Percentiles rank a stretch among this genome's conserved stretches.
Evolutionary conservation across 2,797 vertebrate species (phyloP).

Genomic region (Paedocypris micromegethes): DNA sequence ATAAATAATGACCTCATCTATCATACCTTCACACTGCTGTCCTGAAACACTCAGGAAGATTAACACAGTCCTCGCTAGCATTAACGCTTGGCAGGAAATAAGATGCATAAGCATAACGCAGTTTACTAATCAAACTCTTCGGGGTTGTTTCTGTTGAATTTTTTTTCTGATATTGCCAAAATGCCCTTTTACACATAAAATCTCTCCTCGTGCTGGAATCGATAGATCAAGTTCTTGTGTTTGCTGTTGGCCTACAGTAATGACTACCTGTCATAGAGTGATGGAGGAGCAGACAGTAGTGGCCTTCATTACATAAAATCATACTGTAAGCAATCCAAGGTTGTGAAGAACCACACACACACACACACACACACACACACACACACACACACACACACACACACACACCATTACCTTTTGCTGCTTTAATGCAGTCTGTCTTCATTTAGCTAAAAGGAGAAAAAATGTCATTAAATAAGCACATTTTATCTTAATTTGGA

Average conservation of each 20-base stretch:
- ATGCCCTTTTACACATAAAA: background rate
- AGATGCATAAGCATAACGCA: slow-evolving; percentile 3
- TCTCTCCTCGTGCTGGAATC: slow-evolving; percentile 21
- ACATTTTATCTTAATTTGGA: slow-evolving; percentile 24
- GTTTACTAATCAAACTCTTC: slow-evolving; percentile 6
- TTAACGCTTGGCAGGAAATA: slow-evolving; percentile 20
- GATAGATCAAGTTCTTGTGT: slow-evolving; percentile 7
- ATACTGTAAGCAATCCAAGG: background rate
- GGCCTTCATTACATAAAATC: slow-evolving; percentile 8
- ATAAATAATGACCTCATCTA: slow-evolving; percentile 23
- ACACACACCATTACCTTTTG: slow-evolving; percentile 9
- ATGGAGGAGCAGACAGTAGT: slow-evolving; percentile 3
- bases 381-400: no score
- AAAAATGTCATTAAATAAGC: slow-evolving; percentile 45
- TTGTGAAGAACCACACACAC: background rate
- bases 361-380: no score
- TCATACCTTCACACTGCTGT: slow-evolving; percentile 11
- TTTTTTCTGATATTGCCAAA: background rate
- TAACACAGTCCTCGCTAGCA: slow-evolving; percentile 1
- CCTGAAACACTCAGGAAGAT: slow-evolving; percentile 24
- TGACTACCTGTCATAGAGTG: background rate
- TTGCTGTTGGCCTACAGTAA: slow-evolving; percentile 10
- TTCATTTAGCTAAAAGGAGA: slow-evolving; percentile 25
- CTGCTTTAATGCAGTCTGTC: slow-evolving; percentile 11
- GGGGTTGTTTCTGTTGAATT: background rate